Conservation (phyloP, 2,113 vertebrate genomes). For the Ammodytes marinus region DNA sequence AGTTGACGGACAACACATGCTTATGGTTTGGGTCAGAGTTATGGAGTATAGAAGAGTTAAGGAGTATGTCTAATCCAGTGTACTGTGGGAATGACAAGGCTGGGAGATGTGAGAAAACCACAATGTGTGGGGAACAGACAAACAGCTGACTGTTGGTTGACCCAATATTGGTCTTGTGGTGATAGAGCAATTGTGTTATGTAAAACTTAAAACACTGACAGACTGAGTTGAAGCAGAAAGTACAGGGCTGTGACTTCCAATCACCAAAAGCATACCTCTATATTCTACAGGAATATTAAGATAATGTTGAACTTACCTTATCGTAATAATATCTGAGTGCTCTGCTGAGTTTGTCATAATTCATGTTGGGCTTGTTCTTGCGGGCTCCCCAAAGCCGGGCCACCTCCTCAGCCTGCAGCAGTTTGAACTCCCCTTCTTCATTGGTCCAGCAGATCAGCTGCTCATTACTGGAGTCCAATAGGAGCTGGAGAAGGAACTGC, state of each 20-base stretch:
- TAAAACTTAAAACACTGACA: neutral
- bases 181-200: neutral
- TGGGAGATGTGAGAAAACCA: neutral
- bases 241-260: neutral
- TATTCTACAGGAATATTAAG: neutral
- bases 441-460: constrained; percentile 98
- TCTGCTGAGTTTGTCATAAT: constrained; percentile 98
- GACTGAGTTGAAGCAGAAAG: too few species aligned
- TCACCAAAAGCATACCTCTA: neutral
- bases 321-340: constrained; percentile 99
- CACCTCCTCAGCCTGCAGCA: constrained; percentile 97
- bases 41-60: neutral
- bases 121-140: neutral
- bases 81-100: neutral
- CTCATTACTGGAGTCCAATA: constrained; percentile 92
- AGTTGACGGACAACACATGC: neutral
- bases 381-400: constrained; percentile 97
- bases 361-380: constrained; percentile 99
- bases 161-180: neutral
- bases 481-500: constrained; percentile 99
- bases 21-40: neutral
- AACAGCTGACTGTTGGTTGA: neutral
- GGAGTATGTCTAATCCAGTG: neutral
- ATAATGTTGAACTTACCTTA: constrained; percentile 84
- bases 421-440: constrained; percentile 96